Base-by-base conservation (phyloP, 2,797 vertebrate genomes). In the Dallia pectoralis region DNA sequence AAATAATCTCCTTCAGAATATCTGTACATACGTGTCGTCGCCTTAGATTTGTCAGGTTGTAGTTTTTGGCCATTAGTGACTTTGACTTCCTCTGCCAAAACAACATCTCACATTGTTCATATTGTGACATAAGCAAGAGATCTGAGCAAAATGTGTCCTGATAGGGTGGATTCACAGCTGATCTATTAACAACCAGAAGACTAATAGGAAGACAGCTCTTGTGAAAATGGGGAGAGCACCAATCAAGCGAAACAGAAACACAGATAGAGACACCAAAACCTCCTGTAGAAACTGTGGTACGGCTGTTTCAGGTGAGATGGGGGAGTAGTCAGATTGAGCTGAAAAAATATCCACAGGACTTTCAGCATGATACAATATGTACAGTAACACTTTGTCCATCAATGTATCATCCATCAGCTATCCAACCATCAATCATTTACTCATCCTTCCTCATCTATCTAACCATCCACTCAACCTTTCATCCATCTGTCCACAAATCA, bases 311-410 rank as follows among this genome's bases (percentile, higher is more conserved):
- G 22, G 67, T 27, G 67, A 29, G 40, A 29, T 18, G 25, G 12
- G 27, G 67, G 29, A 63, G 61, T 27, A 63, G 67, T 69, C 18
- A 29, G 27, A 72, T 70, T 29, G 49, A 59, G 33, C 9, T 36
- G 29, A 8, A 67, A 6, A 51, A 40, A 59, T 0, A 32, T 47
- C 62, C 30, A 32, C 29, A 8, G 0, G 40, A 49, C 69, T 49
- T 48, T 74, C 66, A 67, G 47, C 64, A 70, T 69, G 4, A 59
- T 59, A 59, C 53, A 59, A 3, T 69, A 32, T 30, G 47, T 44
- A 67, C 61, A 64, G 4, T 73, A 71, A 64, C 49, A 63, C 48
- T 4, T 56, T 1, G 4, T 9, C 51, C 51, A 56, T 56, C n/a
- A n/a, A n/a, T n/a, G n/a, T n/a, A n/a, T n/a, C n/a, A n/a, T n/a